phyloP scores from a whole-genome alignment of 2,888 invertebrate genomes.

The Smittia aterrima region DNA sequence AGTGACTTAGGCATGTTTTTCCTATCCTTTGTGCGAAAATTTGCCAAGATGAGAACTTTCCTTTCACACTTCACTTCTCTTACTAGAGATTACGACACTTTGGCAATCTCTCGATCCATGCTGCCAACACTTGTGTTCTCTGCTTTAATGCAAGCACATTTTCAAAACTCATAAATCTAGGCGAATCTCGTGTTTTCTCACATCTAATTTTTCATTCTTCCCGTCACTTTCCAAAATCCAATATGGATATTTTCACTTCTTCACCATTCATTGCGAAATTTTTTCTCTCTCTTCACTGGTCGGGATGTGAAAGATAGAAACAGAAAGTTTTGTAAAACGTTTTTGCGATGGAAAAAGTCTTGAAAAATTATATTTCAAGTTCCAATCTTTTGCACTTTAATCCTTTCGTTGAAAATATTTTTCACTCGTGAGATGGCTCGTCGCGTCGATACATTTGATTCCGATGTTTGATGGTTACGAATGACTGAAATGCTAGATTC shows the following conservation, averaged over 20 bases:
- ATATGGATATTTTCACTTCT: conserved; percentile 13
- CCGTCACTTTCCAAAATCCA: background rate
- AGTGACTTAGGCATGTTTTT: conserved; percentile 34
- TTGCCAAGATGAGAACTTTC: background rate
- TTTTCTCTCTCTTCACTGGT: background rate
- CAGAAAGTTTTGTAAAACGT: background rate
- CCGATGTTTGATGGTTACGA: conserved; percentile 36
- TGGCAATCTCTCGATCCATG: no score
- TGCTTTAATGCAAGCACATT: background rate
- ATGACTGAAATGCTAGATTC: conserved; percentile 9
- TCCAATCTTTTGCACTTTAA: background rate
- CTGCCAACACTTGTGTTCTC: no score
- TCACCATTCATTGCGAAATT: background rate
- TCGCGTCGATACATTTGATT: conserved; percentile 36
- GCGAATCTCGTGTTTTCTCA: background rate
- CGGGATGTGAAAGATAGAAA: background rate
- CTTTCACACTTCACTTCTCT: background rate
- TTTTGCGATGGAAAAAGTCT: no score
- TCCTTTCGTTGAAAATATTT: background rate
- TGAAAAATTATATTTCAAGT: background rate
- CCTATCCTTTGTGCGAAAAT: no score
- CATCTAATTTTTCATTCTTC: background rate
- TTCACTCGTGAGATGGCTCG: conserved; percentile 7
- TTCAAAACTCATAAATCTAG: background rate
- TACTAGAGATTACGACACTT: background rate